phyloP scores from a whole-genome alignment of 2,888 invertebrate genomes.

The Neuroscelio doddi region DNA sequence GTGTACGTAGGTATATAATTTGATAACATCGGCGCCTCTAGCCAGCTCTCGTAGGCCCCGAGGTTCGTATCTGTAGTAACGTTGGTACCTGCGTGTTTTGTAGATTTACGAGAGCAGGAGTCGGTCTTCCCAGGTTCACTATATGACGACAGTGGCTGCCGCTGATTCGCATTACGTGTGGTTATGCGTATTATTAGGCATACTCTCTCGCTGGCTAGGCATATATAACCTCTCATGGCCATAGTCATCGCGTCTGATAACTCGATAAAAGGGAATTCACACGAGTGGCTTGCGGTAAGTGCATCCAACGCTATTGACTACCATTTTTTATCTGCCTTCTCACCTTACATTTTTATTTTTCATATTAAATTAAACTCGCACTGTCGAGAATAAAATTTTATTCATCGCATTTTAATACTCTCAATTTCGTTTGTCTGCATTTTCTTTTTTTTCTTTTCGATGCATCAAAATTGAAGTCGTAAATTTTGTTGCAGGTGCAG shows the following conservation, averaged over 20 bases:
- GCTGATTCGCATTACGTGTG: conserved; percentile 63
- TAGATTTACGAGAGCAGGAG: conserved; percentile 36
- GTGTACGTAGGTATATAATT: conserved; percentile 63
- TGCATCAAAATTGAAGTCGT: conserved; percentile 10
- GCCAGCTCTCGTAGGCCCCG: conserved; percentile 40
- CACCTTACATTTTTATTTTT: too few relatives aligned
- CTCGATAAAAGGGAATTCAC: conserved; percentile 59
- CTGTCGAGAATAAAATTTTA: too few relatives aligned
- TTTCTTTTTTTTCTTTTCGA: too few relatives aligned
- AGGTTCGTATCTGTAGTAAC: conserved; percentile 37
- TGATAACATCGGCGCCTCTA: conserved; percentile 60
- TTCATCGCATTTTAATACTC: too few relatives aligned
- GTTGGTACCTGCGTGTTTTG: conserved; percentile 43
- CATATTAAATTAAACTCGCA: too few relatives aligned
- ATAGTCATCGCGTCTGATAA: conserved; percentile 55
- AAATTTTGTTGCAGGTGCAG: conserved; percentile 17
- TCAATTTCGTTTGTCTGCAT: too few relatives aligned
- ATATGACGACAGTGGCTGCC: conserved; percentile 36
- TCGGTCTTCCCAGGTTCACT: conserved; percentile 24
- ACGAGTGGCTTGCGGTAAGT: conserved; percentile 50
- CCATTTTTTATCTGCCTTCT: too few relatives aligned
- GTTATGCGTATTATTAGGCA: conserved; percentile 66
- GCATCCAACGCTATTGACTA: too few relatives aligned
- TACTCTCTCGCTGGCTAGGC: conserved; percentile 43
- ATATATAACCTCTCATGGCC: conserved; percentile 20